These are phyloP conservation scores for Chelon auratus DNA, from an alignment of 2,797 vertebrate species.

Conservation along the genomic window DNA sequence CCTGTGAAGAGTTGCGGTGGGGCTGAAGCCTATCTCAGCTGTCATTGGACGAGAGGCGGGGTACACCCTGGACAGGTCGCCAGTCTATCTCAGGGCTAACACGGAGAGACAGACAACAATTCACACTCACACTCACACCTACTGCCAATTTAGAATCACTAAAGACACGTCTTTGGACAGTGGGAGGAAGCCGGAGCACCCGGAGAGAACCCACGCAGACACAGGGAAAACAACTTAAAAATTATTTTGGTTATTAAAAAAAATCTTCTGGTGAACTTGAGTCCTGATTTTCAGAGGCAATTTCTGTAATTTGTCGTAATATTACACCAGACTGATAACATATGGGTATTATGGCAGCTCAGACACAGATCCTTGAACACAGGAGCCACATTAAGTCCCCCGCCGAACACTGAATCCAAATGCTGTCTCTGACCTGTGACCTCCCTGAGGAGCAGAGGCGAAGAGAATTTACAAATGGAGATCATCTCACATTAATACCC, in stretches of 20 bases:
- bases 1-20: no score
- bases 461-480: slow-evolving; percentile 29
- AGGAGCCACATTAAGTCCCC: background rate
- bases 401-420: slow-evolving; percentile 17
- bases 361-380: slow-evolving; percentile 18
- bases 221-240: background rate
- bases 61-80: no score
- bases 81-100: no score
- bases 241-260: background rate
- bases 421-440: slow-evolving; percentile 28
- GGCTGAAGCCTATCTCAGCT: no score
- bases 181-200: no score
- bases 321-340: background rate
- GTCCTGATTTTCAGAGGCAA: slow-evolving; percentile 9
- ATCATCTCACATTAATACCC: slow-evolving; percentile 34
- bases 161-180: no score
- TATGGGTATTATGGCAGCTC: slow-evolving; percentile 7
- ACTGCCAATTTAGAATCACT: no score
- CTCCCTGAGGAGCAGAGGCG: slow-evolving; percentile 16
- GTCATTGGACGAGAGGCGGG: no score
- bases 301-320: slow-evolving; percentile 10
- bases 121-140: no score
- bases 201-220: no score
- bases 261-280: background rate
- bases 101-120: no score